phyloP scores from a whole-genome alignment of 2,888 invertebrate genomes.

The Agrilus cyanescens region DNA sequence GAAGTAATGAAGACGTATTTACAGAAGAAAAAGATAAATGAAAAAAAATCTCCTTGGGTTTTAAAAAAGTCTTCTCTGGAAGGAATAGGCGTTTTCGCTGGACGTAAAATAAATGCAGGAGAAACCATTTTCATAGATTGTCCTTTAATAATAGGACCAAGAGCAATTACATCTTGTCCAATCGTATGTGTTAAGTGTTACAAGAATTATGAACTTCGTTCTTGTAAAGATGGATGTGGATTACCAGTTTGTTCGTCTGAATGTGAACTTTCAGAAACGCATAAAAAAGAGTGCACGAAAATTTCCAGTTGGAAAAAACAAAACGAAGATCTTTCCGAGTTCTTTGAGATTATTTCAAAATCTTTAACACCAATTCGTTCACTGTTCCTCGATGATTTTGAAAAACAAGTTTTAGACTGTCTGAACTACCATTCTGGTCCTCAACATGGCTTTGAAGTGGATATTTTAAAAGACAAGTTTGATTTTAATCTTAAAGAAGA shows the following conservation, averaged over 20 bases:
- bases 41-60: conserved; percentile 41
- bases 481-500: conserved; percentile 39
- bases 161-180: conserved; percentile 40
- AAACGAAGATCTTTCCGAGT: conserved; percentile 34
- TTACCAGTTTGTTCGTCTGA: conserved; percentile 54
- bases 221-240: conserved; percentile 52
- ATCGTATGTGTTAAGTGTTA: conserved; percentile 57
- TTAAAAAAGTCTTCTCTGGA: conserved; percentile 48
- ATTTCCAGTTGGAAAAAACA: conserved; percentile 44
- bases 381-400: conserved; percentile 33
- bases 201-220: conserved; percentile 33
- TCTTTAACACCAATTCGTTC: conserved; percentile 37
- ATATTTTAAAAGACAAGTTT: conserved; percentile 37
- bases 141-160: conserved; percentile 59
- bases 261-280: conserved; percentile 48
- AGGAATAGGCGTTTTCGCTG: conserved; percentile 62
- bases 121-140: conserved; percentile 60
- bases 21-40: conserved; percentile 1
- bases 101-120: conserved; percentile 50
- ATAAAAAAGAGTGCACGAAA: conserved; percentile 52
- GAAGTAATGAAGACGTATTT: conserved; percentile 4
- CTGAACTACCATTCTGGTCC: conserved; percentile 43
- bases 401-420: conserved; percentile 39
- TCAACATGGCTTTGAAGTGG: conserved; percentile 47
- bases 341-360: conserved; percentile 32